A percentile compares a stretch with the other conserved stretches of the same genome.
Conservation (phyloP, 2,113 vertebrate species). For the Melozone crissalis region DNA sequence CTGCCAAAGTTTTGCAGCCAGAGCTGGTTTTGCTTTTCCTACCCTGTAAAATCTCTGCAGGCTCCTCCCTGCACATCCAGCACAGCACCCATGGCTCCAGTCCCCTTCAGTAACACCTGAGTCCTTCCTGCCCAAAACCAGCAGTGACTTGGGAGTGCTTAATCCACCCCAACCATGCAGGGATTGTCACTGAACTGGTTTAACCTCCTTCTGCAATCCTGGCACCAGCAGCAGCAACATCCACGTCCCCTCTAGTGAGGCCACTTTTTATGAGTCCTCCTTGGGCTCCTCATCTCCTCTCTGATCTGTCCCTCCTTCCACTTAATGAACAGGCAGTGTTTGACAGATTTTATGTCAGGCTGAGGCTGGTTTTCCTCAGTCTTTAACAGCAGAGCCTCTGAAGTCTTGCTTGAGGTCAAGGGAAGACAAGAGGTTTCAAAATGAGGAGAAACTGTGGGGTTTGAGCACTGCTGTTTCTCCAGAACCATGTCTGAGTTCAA, state of each 20-base stretch:
- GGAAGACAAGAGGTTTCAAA: slow-evolving; percentile 34
- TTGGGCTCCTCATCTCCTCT: neutral
- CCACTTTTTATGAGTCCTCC: neutral
- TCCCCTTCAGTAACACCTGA: fast-evolving
- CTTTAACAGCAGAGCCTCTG: slow-evolving; percentile 7
- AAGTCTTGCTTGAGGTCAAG: slow-evolving; percentile 45
- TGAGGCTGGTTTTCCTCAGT: neutral
- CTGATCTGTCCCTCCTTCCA: slow-evolving; percentile 20
- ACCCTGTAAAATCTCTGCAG: neutral
- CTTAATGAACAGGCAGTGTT: neutral
- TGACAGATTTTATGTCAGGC: neutral
- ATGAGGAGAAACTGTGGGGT: slow-evolving; percentile 25
- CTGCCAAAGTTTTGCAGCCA: fast-evolving
- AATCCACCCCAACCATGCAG: neutral
- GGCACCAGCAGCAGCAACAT: neutral
- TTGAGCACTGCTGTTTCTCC: slow-evolving; percentile 16
- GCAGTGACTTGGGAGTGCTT: neutral
- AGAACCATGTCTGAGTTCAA: slow-evolving; percentile 32
- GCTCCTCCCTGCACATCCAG: neutral
- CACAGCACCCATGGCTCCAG: fast-evolving
- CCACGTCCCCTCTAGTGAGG: neutral
- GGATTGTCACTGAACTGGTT: neutral
- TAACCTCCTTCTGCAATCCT: neutral
- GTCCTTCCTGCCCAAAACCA: neutral
- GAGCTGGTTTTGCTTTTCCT: neutral